Base-by-base conservation (phyloP, 2,888 invertebrate species). In the Eupithecia centaureata region DNA sequence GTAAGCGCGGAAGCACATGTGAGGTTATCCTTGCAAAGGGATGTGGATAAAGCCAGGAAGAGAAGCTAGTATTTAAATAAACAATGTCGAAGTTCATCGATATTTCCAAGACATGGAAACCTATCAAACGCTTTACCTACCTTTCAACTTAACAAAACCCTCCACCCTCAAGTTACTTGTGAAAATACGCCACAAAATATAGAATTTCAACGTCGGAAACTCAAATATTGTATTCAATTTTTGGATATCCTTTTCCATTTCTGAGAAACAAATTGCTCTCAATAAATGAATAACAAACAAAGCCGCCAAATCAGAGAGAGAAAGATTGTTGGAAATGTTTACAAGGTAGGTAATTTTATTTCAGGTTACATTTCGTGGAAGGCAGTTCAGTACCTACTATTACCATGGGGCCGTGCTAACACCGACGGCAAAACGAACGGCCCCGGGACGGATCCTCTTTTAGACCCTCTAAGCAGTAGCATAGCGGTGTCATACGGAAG, bases 151-250 rank as follows among this genome's bases (percentile, higher is more conserved):
- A 52, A 52, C 52, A 15, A 28, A 28, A 56, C 28, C 30, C 15
- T n/a, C 8, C 54, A 56, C 28, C 15, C 54, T 56, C 54, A 56
- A 56, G 54, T 56, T 56, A 32, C 57, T 22, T 57, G 1, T 32
- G 32, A 57, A 18, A 57, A 57, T 22, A 57, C 32, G 5, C 57
- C 30, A 22, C 57, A 32, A 57, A 56, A 56, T 56, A 57, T 57
- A 32, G 57, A 57, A 57, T 57, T 57, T 32, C 32, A 33, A 13
- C 5, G 52, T 27, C 25, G 32, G 57, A 57, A 33, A 57, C 57
- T 32, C 32, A 57, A 57, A 57, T 32, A 57, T 57, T 32, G 12
- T 30, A 56, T 28, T 56, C 56, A 56, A 56, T 56, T 56, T 54
- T 28, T 30, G 30, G n/a, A 56, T 30, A 56, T 56, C 30, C 28